Evolutionary conservation across 1,140 invertebrate genomes (phyloP), one percentile per base, ranked within the genome.

Genomic region (Medauroidea extradentata): DNA sequence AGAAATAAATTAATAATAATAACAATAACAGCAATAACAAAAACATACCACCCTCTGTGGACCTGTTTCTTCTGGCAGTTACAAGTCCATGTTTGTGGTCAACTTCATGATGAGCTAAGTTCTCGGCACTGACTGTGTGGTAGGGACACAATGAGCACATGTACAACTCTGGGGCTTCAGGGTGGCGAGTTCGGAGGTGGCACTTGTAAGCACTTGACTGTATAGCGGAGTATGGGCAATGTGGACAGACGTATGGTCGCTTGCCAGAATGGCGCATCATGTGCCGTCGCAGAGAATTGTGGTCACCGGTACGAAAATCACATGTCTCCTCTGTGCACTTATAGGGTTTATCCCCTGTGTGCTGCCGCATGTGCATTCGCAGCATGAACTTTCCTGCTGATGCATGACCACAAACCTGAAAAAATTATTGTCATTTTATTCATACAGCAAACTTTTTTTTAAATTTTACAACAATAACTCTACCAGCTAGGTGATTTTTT

Each of bases 301-400:
- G 86, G 73, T 89, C 86, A 5, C 83, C 82, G 18, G 86, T 87
- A 56, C 76, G 78, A 69, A 88, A 91, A 2, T 80, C 73, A 68
- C 90, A 92, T 57, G 78, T 74, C 16, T 81, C 76, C 23, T 51
- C 24, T 11, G 27, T 29, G 67, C 90, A 92, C 34, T 79, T 76
- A 68, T 88, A 89, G 2, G 89, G 89, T 66, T 89, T 89, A 58
- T 89, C 86, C 60, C 86, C 85, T 1, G 87, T 88, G 62, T 89
- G 88, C 56, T 85, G 86, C 50, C 87, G 72, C 39, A 84, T 72
- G 68, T 87, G 85, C 67, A 86, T 72, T 63, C 86, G 79, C 13
- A 90, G 66, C 76, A 83, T 85, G 2, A 84, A 83, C 67, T 87
- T 87, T 25, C 84, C 74, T 1, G 85, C 81, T 43, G 83, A 84